Conservation (phyloP, 1,140 invertebrate species). For the Drosophila persimilis region DNA sequence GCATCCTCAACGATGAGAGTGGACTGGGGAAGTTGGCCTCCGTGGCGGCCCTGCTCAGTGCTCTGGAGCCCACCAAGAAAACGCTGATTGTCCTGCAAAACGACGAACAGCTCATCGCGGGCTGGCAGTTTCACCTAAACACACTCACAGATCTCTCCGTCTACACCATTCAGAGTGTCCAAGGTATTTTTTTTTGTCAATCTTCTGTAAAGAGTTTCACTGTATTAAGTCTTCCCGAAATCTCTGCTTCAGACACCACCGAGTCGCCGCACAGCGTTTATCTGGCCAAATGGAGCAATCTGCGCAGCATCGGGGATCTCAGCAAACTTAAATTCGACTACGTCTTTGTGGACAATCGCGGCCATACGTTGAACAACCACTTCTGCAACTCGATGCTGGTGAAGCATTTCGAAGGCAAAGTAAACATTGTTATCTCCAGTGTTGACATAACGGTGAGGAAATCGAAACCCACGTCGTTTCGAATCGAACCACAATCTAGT, state of each 20-base stretch:
- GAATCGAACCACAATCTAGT: conserved; percentile 1
- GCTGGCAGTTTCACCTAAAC: conserved; percentile 75
- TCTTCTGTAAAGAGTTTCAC: too few species aligned
- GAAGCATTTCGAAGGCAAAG: conserved; percentile 70
- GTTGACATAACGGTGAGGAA: conserved; percentile 71
- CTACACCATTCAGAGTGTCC: conserved; percentile 53
- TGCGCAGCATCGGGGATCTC: conserved; percentile 69
- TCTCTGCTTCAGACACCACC: conserved; percentile 48
- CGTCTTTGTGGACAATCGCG: conserved; percentile 74
- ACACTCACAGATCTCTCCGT: conserved; percentile 63
- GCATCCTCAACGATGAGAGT: conserved; percentile 77
- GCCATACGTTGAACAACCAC: conserved; percentile 67
- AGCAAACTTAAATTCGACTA: conserved; percentile 76
- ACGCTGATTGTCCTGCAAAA: conserved; percentile 71
- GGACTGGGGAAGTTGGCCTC: conserved; percentile 68
- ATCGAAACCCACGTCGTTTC: neutral
- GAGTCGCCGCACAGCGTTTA: conserved; percentile 67
- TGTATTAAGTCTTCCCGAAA: neutral
- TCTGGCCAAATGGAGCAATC: conserved; percentile 69
- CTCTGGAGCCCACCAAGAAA: conserved; percentile 52
- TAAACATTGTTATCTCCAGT: conserved; percentile 78
- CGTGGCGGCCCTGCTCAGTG: conserved; percentile 58
- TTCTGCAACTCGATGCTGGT: conserved; percentile 77
- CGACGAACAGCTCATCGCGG: conserved; percentile 65
- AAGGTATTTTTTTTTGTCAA: conserved; percentile 41